Evolutionary conservation across 2,113 vertebrate species (phyloP).

Genomic region (Rhinopomastus cyanomelas): DNA sequence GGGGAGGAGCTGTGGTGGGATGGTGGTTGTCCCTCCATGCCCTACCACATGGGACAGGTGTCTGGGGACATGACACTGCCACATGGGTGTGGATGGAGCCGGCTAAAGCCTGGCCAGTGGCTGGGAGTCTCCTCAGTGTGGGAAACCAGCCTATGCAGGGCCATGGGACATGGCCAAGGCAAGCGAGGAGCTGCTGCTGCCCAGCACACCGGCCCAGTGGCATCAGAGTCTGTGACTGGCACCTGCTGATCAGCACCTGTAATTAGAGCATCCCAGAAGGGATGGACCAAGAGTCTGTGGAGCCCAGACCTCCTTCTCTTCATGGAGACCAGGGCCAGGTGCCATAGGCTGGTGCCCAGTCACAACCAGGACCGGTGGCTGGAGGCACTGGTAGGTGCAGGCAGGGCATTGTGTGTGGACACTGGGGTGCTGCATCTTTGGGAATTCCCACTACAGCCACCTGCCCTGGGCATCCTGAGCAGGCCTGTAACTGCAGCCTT

Average conservation of each 20-base stretch:
- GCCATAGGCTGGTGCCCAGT: neutral
- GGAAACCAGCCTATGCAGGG: neutral
- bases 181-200: neutral
- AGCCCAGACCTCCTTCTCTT: rapidly evolving
- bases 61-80: too few species aligned
- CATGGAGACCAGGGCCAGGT: neutral
- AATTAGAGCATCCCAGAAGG: neutral
- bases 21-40: neutral
- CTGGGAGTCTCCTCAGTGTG: neutral
- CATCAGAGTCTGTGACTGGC: neutral
- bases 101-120: neutral
- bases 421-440: too few species aligned
- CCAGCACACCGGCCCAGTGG: neutral
- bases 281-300: neutral
- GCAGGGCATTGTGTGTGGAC: rapidly evolving
- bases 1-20: rapidly evolving
- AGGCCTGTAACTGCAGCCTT: neutral
- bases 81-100: too few species aligned
- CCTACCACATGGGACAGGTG: too few species aligned
- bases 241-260: neutral
- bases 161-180: rapidly evolving
- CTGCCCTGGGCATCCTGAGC: neutral
- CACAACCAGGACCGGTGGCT: rapidly evolving
- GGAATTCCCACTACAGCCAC: too few species aligned
- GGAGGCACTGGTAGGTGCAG: rapidly evolving